Conservation (phyloP, 2,113 vertebrate genomes). For the Oncorhynchus gorbuscha region DNA sequence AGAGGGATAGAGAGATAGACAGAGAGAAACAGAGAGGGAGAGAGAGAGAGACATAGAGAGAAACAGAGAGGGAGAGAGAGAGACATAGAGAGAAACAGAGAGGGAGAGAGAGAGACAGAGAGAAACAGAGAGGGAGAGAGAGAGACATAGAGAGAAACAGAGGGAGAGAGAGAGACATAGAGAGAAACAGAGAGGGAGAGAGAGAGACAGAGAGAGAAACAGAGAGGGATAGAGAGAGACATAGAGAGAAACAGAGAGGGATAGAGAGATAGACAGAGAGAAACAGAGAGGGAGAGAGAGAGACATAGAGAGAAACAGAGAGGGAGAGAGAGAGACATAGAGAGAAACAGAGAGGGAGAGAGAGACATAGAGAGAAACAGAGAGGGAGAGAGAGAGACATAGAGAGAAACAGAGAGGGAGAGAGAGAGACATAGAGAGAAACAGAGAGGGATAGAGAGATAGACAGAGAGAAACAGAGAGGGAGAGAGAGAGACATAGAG, state of each 20-base stretch:
- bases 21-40: not conserved
- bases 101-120: not conserved
- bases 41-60: too few species aligned
- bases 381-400: not conserved
- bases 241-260: too few species aligned
- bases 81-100: too few species aligned
- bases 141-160: not conserved
- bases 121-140: not conserved
- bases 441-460: not conserved
- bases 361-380: too few species aligned
- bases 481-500: too few species aligned
- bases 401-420: not conserved
- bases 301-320: not conserved
- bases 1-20: not conserved
- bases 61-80: not conserved
- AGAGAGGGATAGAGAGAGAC: not conserved
- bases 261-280: not conserved
- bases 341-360: not conserved
- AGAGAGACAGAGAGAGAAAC: too few species aligned
- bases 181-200: not conserved
- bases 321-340: not conserved
- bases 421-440: not conserved
- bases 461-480: not conserved
- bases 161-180: not conserved
- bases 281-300: not conserved